Conservation (phyloP, 2,113 vertebrate genomes). For the Lipophrys pholis region DNA sequence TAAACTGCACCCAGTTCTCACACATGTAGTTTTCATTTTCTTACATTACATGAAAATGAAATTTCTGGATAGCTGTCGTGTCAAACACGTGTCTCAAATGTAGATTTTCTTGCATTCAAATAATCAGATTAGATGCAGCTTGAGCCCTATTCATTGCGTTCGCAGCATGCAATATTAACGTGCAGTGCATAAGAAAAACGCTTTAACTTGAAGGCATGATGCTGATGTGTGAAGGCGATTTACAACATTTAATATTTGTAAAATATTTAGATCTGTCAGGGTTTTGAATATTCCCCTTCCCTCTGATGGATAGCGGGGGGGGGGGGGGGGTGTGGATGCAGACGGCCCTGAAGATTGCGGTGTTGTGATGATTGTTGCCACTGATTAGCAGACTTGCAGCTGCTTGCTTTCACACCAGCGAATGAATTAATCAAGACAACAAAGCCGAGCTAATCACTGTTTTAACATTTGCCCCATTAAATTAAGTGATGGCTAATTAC, state of each 20-base stretch:
- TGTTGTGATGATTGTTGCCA: slow-evolving; percentile 63
- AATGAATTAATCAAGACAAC: slow-evolving; percentile 76
- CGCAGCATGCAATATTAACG: too few relatives aligned
- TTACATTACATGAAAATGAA: too few relatives aligned
- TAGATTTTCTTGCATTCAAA: too few relatives aligned
- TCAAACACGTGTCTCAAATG: too few relatives aligned
- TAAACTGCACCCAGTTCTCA: too few relatives aligned
- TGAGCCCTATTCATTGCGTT: too few relatives aligned
- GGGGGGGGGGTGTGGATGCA: slow-evolving; percentile 13
- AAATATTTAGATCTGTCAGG: background rate
- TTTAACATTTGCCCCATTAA: slow-evolving; percentile 76
- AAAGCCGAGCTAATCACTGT: slow-evolving; percentile 77
- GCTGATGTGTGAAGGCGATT: background rate
- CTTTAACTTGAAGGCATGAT: background rate
- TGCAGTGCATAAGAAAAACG: too few relatives aligned
- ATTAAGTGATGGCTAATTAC: slow-evolving; percentile 71
- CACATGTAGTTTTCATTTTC: too few relatives aligned
- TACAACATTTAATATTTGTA: background rate
- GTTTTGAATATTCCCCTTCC: background rate
- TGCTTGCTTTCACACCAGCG: slow-evolving; percentile 66
- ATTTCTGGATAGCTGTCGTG: too few relatives aligned
- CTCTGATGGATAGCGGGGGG: slow-evolving; percentile 17
- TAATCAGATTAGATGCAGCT: too few relatives aligned
- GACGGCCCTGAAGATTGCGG: slow-evolving; percentile 69
- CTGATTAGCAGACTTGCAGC: slow-evolving; percentile 76